Base-by-base conservation (phyloP, 2,888 invertebrate genomes). In the Mystacides longicornis region DNA sequence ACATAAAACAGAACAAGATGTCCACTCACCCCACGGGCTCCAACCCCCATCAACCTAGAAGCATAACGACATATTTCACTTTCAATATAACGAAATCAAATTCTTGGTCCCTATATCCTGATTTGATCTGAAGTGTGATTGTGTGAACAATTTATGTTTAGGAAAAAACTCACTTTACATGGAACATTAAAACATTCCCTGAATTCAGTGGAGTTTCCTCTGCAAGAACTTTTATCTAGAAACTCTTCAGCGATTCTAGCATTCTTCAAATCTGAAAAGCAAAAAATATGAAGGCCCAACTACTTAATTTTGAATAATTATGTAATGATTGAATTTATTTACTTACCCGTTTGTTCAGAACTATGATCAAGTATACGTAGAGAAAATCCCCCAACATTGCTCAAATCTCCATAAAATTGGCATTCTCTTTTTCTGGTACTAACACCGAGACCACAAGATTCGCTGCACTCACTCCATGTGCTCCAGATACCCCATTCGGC, bases 401-500 rank as follows among this genome's bases (percentile, higher is more conserved):
- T 52, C 9, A 70, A 66, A n/a, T 73, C 71, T 43, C 71, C 73
- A 1, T 68, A 64, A 56, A 71, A 75, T 19, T 67, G 69, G 56
- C 79, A 79, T 14, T 63, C 49, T 11, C 78, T 65, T 1, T 65
- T 49, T 2, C 77, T 64, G 1, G 58, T 60, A 60, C 77, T 76
- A 48, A 68, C 64, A 0, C 79, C 79, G 4, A 65, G 61, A 0
- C 78, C 79, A 55, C 79, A 79, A 0, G 73, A 72, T 1, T 65
- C 71, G 64, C 74, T 76, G 65, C 79, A 79, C 11, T 66, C 67
- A 9, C 71, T 68, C 79, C 79, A 79, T 1, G 65, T 55, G 0
- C 72, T 68, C 76, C 77, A 79, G 0, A 60, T 14, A 18, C 70
- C 70, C 79, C 79, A 79, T 62, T 78, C 75, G 1, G 74, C 76